Conservation (phyloP, 1,140 invertebrate genomes). For the Dreissena polymorpha region DNA sequence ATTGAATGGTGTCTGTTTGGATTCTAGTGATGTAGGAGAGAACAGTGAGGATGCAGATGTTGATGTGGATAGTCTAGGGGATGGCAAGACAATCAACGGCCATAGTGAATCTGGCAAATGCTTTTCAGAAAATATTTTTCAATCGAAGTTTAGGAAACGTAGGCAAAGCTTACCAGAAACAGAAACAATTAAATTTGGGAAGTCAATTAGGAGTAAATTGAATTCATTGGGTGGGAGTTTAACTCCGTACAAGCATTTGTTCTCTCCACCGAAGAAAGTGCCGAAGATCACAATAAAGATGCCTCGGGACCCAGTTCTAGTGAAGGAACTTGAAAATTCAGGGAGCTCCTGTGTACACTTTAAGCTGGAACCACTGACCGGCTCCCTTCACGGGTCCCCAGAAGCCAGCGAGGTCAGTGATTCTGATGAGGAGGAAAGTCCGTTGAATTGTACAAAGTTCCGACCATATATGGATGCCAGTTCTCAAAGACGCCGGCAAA, state of each 20-base stretch:
- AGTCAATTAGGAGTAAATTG: slow-evolving; percentile 38
- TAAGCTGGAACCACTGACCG: slow-evolving; percentile 39
- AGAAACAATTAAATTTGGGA: slow-evolving; percentile 20
- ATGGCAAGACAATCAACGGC: slow-evolving; percentile 15
- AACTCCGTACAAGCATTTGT: slow-evolving; percentile 19
- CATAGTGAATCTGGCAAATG: not conserved
- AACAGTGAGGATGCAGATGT: slow-evolving; percentile 40
- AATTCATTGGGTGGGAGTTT: slow-evolving; percentile 26
- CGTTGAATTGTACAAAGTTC: slow-evolving; percentile 44
- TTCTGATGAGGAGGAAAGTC: slow-evolving; percentile 48
- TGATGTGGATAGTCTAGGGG: slow-evolving; percentile 35
- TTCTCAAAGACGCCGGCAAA: not conserved
- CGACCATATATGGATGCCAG: slow-evolving; percentile 11
- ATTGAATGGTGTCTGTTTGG: not conserved
- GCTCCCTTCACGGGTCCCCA: slow-evolving; percentile 21
- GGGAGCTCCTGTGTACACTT: slow-evolving; percentile 51
- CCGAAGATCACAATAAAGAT: slow-evolving; percentile 66
- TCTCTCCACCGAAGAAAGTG: slow-evolving; percentile 48
- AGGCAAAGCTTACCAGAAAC: slow-evolving; percentile 39
- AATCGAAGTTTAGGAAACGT: slow-evolving; percentile 34
- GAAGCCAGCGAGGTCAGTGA: slow-evolving; percentile 40
- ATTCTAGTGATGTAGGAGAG: slow-evolving; percentile 8
- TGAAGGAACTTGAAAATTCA: slow-evolving; percentile 50
- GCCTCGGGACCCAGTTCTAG: slow-evolving; percentile 58
- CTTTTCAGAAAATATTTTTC: not conserved